These are phyloP conservation scores for Epinotia nisella DNA, from an alignment of 2,888 invertebrate species.

Conservation along the genomic window DNA sequence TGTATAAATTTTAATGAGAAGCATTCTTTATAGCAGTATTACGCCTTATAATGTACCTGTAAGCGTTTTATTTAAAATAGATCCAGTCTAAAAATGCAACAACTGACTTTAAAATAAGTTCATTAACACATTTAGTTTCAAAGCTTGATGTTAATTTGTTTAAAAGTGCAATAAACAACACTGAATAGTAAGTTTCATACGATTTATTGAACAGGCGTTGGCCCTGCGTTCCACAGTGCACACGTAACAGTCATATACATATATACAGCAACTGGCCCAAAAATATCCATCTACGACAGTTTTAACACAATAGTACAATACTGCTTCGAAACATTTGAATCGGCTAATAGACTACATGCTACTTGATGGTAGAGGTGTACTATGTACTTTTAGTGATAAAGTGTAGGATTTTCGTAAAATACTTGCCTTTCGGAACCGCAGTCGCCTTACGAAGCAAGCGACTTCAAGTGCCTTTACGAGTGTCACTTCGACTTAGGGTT, in stretches of 20 bases:
- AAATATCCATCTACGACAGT: background rate
- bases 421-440: background rate
- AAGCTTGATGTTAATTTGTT: background rate
- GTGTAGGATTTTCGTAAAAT: background rate
- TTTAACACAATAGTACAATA: background rate
- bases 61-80: background rate
- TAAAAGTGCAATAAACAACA: background rate
- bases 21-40: too few relatives aligned
- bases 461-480: background rate
- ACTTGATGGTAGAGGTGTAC: background rate
- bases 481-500: constrained; percentile 3
- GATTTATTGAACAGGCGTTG: constrained; percentile 5
- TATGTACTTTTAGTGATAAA: constrained; percentile 1
- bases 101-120: background rate
- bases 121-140: background rate
- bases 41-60: background rate
- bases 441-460: background rate
- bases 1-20: too few relatives aligned
- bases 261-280: constrained; percentile 21
- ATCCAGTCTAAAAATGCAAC: background rate
- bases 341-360: background rate
- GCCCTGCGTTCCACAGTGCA: background rate
- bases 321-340: background rate
- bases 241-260: constrained; percentile 31
- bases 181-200: background rate